phyloP scores from a whole-genome alignment of 2,888 invertebrate genomes.

The Galeruca laticollis region DNA sequence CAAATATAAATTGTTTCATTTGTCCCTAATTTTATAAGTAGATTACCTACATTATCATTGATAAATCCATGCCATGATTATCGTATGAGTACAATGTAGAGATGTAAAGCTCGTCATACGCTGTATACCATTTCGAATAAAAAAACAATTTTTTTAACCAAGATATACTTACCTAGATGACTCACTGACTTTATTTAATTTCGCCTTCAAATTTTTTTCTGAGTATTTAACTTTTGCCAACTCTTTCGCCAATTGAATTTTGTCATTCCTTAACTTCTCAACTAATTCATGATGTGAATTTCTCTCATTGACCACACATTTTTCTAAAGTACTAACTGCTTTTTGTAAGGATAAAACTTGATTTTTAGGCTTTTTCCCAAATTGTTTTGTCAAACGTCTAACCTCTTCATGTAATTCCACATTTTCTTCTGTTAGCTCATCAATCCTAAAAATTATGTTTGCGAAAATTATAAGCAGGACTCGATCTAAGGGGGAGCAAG shows the following conservation, averaged over 20 bases:
- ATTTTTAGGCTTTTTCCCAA: conserved; percentile 52
- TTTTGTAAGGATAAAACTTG: conserved; percentile 58
- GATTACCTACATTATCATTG: too few relatives aligned
- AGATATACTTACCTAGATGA: conserved; percentile 11
- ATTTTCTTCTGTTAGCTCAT: conserved; percentile 62
- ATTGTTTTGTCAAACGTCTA: conserved; percentile 48
- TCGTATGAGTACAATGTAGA: too few relatives aligned
- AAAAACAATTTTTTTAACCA: too few relatives aligned
- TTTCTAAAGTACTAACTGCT: conserved; percentile 65
- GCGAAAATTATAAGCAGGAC: background rate
- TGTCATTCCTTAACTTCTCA: conserved; percentile 65
- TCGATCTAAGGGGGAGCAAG: too few relatives aligned
- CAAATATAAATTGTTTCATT: too few relatives aligned
- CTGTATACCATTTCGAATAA: too few relatives aligned
- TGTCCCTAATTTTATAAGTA: too few relatives aligned
- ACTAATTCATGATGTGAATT: conserved; percentile 65
- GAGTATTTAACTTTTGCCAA: conserved; percentile 58
- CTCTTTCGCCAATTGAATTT: conserved; percentile 59
- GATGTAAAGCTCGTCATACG: too few relatives aligned
- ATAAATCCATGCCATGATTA: too few relatives aligned
- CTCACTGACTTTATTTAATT: conserved; percentile 35
- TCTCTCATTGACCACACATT: conserved; percentile 64
- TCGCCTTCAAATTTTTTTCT: conserved; percentile 53
- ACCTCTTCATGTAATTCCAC: conserved; percentile 57
- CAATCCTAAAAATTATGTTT: conserved; percentile 54